phyloP scores from a whole-genome alignment of 2,888 invertebrate genomes.

The Hyalella azteca region DNA sequence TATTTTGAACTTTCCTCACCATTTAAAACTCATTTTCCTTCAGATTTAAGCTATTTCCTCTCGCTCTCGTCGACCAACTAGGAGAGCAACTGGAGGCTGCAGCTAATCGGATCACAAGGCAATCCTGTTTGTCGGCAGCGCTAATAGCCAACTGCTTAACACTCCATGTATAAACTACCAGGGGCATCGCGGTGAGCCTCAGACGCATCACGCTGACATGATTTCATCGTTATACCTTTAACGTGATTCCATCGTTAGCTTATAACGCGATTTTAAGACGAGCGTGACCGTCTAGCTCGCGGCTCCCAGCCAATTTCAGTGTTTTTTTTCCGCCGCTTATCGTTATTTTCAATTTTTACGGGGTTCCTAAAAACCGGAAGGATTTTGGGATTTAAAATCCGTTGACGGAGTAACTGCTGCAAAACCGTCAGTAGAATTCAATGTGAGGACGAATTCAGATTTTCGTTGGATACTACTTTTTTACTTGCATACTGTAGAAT shows the following conservation, averaged over 20 bases:
- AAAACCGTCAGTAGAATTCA: too few species aligned
- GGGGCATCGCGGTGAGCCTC: background rate
- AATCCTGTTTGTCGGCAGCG: slow-evolving; percentile 24
- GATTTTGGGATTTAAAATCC: background rate
- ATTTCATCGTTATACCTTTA: background rate
- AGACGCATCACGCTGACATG: background rate
- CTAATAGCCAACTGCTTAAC: slow-evolving; percentile 15
- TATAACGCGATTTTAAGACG: background rate
- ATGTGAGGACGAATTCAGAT: too few species aligned
- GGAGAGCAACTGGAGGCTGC: background rate
- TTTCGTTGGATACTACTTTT: too few species aligned
- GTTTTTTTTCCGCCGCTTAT: background rate
- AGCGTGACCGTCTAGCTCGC: background rate
- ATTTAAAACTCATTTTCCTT: too few species aligned
- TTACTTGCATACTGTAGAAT: too few species aligned
- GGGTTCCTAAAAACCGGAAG: background rate
- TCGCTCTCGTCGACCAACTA: too few species aligned
- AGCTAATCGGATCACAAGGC: slow-evolving; percentile 5
- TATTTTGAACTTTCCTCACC: too few species aligned
- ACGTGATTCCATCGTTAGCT: background rate
- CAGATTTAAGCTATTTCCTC: too few species aligned
- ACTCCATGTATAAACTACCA: background rate
- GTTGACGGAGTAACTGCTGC: too few species aligned
- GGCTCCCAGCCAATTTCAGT: background rate
- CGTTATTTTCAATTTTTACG: background rate